A percentile compares a stretch with the other conserved stretches of the same genome.
Conservation (phyloP, 2,113 vertebrate genomes). For the Oncorhynchus tshawytscha region DNA sequence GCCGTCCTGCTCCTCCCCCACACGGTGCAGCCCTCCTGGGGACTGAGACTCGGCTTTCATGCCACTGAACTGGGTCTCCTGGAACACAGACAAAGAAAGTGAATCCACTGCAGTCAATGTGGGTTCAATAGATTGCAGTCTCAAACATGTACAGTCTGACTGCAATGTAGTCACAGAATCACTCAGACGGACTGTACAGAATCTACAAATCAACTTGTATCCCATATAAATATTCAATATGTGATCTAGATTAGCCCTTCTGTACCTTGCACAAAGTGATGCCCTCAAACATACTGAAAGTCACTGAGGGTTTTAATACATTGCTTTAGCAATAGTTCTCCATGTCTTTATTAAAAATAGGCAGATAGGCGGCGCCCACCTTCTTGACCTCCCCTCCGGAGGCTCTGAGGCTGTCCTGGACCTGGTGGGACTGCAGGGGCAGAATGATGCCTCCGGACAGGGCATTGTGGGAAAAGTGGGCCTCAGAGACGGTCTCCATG, state of each 20-base stretch:
- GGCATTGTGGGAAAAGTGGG: conserved; percentile 84
- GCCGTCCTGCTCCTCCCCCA: conserved; percentile 89
- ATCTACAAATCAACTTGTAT: no score
- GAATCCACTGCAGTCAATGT: neutral
- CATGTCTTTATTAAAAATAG: neutral
- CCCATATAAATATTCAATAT: no score
- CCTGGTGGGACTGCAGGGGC: conserved; percentile 77
- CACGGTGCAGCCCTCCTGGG: conserved; percentile 72
- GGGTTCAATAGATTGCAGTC: neutral
- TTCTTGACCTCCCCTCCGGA: conserved; percentile 86
- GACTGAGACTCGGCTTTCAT: conserved; percentile 82
- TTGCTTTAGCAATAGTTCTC: neutral
- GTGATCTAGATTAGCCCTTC: no score
- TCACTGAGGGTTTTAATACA: neutral
- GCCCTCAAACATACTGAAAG: no score
- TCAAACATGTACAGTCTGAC: no score
- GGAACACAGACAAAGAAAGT: conserved; percentile 35
- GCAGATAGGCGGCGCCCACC: conserved; percentile 66
- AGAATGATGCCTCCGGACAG: conserved; percentile 69
- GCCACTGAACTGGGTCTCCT: conserved; percentile 88
- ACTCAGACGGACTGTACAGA: no score
- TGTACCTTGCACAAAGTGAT: no score
- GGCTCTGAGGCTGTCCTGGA: conserved; percentile 86
- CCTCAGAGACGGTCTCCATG: conserved; percentile 85
- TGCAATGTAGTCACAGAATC: no score